Base-by-base conservation (phyloP, 2,888 invertebrate species). In the Pristionchus exspectatus region DNA sequence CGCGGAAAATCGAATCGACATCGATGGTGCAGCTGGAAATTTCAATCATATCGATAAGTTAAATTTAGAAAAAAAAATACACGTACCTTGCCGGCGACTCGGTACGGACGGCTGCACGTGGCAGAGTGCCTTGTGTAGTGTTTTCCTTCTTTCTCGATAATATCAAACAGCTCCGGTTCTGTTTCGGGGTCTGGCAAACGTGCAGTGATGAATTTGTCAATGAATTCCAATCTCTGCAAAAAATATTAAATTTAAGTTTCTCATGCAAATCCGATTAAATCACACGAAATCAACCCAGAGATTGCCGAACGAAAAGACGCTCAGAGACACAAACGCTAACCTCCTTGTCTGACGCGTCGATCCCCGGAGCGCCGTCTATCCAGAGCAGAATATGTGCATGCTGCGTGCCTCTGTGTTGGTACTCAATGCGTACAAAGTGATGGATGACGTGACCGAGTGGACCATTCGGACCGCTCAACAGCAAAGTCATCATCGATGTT, bases 321-420 rank as follows among this genome's bases (percentile, higher is more conserved):
- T n/a, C n/a, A n/a, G n/a, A n/a, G n/a, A n/a, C n/a, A n/a, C n/a
- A n/a, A n/a, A n/a, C n/a, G n/a, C n/a, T n/a, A n/a, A n/a, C n/a
- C 24, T 63, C 69, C 33, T 33, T 27, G 24, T 87, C 69, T 7
- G 69, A 10, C 7, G 54, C 87, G 27, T 30, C 44, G 24, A n/a
- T 27, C 44, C 24, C 54, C 9, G 88, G 88, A n/a, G 88, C 69
- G 24, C 54, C 74, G 12, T 74, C 27, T 77, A 59, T 56, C 90
- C 90, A 90, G 16, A 90, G 30, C n/a, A 90, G n/a, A 12, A 72
- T 72, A 50, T 90, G 90, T 18, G 90, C 63, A 74, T 90, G 90
- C 44, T 90, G 83, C 3, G 90, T 90, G 16, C 90, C 90, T 1
- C 90, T 38, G 50, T 91, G 89, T 66, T 91, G 91, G 69, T 91